Evolutionary conservation across 37 sponge, comb jelly and placozoan species (phyloP), one percentile per base, ranked within the genome.

Genomic region (Aphrocallistes beatrix): DNA sequence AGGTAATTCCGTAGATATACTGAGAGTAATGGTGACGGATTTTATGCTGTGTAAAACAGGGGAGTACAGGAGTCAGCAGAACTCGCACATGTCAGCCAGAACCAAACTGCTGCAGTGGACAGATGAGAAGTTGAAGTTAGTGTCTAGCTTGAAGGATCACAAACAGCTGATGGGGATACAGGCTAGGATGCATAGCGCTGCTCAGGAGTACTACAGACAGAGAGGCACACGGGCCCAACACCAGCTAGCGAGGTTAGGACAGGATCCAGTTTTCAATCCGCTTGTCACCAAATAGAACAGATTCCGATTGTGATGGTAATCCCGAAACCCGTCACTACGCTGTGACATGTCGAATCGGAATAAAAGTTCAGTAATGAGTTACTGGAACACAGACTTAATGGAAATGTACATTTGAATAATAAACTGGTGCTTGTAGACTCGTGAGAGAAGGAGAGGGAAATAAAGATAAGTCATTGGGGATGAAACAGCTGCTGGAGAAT

Each of bases 131-230:
- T 30, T 60, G 3, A 60, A 60, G 34, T 30, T 60, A 13, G 21
- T 13, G 17, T 60, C 75, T 13, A 13, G 75, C 34, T 6, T 60
- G 8, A 60, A 60, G 75, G 75, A 60, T 13, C 75, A 60, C 34
- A 60, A 60, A 60, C 75, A 60, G 75, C 75, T 60, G 75, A 60
- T 60, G 75, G 75, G 75, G 3, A 60, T 60, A 60, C 75, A 60
- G 75, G n/a, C 75, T 32, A 60, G 75, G 34, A 60, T 60, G 75
- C 75, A 60, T 13, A 60, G 6, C 10, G 75, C 75, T 3, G 75
- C 75, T 19, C 75, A 60, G 34, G 75, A 60, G 25, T 60, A 60
- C 75, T 60, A 60, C 34, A 3, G 34, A 28, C 75, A 60, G 75
- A 60, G 75, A 13, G 75, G 75, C 3, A 13, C 8, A 19, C 8